These are phyloP conservation scores for Eupeodes latifasciatus DNA, from an alignment of 2,888 invertebrate genomes.

Conservation along the genomic window DNA sequence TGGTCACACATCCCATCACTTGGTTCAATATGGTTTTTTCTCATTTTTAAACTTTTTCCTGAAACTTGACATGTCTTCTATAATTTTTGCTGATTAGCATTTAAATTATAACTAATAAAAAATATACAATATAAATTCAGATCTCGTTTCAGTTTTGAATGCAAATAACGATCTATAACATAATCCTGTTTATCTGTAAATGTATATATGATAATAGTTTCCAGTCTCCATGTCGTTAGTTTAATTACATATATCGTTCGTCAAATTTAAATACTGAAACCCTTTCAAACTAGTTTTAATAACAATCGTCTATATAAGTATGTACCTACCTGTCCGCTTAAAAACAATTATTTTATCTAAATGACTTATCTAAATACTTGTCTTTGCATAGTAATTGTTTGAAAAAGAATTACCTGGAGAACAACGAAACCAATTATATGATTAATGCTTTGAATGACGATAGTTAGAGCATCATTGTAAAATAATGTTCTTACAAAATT, in stretches of 20 bases:
- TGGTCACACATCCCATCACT: background rate
- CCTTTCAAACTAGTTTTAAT: slow-evolving; percentile 7
- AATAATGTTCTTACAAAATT: no score
- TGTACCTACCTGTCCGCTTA: background rate
- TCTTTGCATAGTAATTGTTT: background rate
- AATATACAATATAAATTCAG: background rate
- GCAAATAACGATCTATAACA: background rate
- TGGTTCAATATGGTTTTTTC: background rate
- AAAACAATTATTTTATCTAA: background rate
- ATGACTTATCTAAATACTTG: background rate
- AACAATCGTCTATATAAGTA: background rate
- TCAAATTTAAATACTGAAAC: background rate
- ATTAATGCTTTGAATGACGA: background rate
- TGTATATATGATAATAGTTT: background rate
- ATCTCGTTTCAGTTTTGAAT: slow-evolving; percentile 6
- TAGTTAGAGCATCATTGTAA: background rate
- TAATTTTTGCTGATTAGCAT: background rate
- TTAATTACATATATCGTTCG: background rate
- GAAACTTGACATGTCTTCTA: background rate
- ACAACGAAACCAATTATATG: background rate
- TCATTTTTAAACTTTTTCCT: background rate
- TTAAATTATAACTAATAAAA: slow-evolving; percentile 8
- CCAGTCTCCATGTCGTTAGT: background rate
- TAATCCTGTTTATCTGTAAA: background rate
- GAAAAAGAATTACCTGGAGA: background rate